Percentiles rank a stretch among this genome's conserved stretches.
phyloP scores from a whole-genome alignment of 2,888 invertebrate genomes.

The Dermolepida albohirtum region DNA sequence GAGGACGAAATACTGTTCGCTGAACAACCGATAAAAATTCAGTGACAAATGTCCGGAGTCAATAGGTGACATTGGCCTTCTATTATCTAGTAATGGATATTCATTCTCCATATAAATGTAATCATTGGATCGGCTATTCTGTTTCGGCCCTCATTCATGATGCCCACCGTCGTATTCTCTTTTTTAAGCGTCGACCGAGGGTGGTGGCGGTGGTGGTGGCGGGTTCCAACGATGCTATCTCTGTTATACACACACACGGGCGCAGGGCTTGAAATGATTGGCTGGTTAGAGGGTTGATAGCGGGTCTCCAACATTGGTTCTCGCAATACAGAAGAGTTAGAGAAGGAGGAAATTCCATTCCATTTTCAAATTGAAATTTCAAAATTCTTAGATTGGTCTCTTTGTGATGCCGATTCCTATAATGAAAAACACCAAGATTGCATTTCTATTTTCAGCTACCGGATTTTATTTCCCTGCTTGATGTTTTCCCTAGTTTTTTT shows the following conservation, averaged over 20 bases:
- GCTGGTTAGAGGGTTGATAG: constrained; percentile 57
- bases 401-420: constrained; percentile 53
- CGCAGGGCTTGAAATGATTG: constrained; percentile 57
- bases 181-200: constrained; percentile 45
- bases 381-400: constrained; percentile 57
- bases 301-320: constrained; percentile 51
- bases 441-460: constrained; percentile 34
- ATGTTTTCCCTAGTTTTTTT: constrained; percentile 6
- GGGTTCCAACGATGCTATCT: constrained; percentile 22
- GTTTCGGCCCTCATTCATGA: constrained; percentile 26
- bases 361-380: constrained; percentile 62
- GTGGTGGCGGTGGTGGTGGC: not conserved
- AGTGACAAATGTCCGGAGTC: constrained; percentile 45
- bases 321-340: constrained; percentile 41
- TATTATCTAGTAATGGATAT: constrained; percentile 48
- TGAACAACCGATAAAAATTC: constrained; percentile 40
- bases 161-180: constrained; percentile 44
- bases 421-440: constrained; percentile 39
- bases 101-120: constrained; percentile 51
- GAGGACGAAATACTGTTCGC: constrained; percentile 6
- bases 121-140: constrained; percentile 49
- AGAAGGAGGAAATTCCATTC: constrained; percentile 50
- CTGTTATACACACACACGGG: constrained; percentile 39
- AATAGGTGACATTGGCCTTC: constrained; percentile 47
- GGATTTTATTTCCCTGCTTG: constrained; percentile 33